Conservation (phyloP, 2,888 invertebrate genomes). For the Troilus luridus region DNA sequence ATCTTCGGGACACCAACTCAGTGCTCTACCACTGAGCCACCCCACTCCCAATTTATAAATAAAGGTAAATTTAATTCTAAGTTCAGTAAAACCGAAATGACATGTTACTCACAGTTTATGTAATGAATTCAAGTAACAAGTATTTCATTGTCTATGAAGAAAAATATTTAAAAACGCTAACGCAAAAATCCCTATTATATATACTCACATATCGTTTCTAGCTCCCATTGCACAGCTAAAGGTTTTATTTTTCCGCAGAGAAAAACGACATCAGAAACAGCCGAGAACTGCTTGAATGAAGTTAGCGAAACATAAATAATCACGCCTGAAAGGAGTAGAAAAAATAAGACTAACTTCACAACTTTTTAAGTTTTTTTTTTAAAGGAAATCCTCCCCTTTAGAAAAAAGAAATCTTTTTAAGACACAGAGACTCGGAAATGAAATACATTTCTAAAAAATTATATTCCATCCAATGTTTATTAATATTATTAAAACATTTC, state of each 20-base stretch:
- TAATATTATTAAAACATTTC: not conserved
- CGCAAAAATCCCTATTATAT: not conserved
- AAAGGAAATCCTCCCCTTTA: not conserved
- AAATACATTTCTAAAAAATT: not conserved
- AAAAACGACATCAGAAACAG: not conserved
- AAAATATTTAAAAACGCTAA: too few relatives aligned
- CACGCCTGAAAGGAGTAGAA: not conserved
- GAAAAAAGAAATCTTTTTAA: not conserved
- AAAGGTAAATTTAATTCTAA: too few relatives aligned
- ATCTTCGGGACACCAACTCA: too few relatives aligned
- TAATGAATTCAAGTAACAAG: too few relatives aligned
- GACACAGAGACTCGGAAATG: not conserved
- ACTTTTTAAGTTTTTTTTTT: conserved; percentile 28
- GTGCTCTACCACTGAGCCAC: too few relatives aligned
- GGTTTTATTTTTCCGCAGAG: not conserved
- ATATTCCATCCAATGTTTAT: too few relatives aligned
- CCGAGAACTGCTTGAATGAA: conserved; percentile 17
- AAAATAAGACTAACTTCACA: not conserved
- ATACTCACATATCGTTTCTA: not conserved
- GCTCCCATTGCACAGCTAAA: not conserved
- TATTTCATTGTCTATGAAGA: too few relatives aligned
- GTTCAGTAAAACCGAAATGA: too few relatives aligned
- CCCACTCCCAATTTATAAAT: too few relatives aligned
- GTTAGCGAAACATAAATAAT: conserved; percentile 37
- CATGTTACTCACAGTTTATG: too few relatives aligned